Base-by-base conservation (phyloP, 1,140 invertebrate species). In the Ooceraea biroi region DNA sequence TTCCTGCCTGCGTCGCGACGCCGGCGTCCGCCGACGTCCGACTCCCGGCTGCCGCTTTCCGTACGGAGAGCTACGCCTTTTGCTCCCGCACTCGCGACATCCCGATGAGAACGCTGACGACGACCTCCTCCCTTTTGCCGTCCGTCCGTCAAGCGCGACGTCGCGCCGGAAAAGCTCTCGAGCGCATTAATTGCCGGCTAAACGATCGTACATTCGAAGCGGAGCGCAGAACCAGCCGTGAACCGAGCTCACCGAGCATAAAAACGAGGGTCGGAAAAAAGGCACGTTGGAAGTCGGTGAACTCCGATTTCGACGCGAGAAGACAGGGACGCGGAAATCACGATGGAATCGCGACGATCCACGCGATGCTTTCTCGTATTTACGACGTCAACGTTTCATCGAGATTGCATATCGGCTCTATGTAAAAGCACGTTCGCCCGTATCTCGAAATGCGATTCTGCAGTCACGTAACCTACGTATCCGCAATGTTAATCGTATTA, bases 131-230 rank as follows among this genome's bases (percentile, higher is more conserved):
- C 22, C 30, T 48, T 48, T n/a, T n/a, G n/a, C n/a, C n/a, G n/a
- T n/a, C n/a, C 60, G 11, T 3, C 50, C 48, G n/a, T 61, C 14
- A 44, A 57, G 25, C 14, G 57, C 72, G 57, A 41, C 52, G 65
- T 80, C 76, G 50, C 50, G 44, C 50, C 50, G 36, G 76, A 58
- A 58, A 71, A 55, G 17, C 36, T 71, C 65, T 68, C 65, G 76
- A n/a, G 22, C 11, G 76, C 65, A 80, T 78, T 80, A 80, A 80
- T 80, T 80, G 76, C 76, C 63, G 50, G 36, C 76, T 57, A 69
- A 65, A 69, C 76, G 52, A 46, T 69, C 36, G 48, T 71, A 80
- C 36, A 7, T 71, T 55, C 76, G 36, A n/a, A 19, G 22, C n/a
- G 22, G 36, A 41, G 55, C 27, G 50, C 52, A 30, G 25, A 14